Conservation (phyloP, 2,888 invertebrate genomes). For the Coleophora deauratella region DNA sequence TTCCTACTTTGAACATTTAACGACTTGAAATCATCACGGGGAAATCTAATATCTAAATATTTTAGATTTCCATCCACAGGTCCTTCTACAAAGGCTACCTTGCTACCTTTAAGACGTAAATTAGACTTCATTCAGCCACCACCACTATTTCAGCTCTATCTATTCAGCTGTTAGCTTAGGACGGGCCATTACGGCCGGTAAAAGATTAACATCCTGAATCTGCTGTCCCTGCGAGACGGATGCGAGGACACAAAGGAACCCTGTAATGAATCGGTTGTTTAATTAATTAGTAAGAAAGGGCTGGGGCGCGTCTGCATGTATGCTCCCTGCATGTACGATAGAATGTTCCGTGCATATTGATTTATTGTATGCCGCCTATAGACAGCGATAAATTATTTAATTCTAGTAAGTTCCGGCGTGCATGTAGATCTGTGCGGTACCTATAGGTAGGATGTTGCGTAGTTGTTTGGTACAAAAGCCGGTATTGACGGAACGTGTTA, state of each 20-base stretch:
- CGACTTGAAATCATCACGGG: too few species aligned
- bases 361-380: slow-evolving; percentile 62
- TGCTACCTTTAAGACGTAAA: too few species aligned
- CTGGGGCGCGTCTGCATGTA: slow-evolving; percentile 25
- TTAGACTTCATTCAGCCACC: too few species aligned
- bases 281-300: slow-evolving; percentile 80
- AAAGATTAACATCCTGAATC: slow-evolving; percentile 5
- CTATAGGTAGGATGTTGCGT: slow-evolving; percentile 5
- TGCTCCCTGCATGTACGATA: slow-evolving; percentile 39
- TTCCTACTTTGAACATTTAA: too few species aligned
- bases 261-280: slow-evolving; percentile 84
- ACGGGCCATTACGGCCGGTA: neutral
- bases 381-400: slow-evolving; percentile 68
- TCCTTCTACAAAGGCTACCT: too few species aligned
- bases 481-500: slow-evolving; percentile 5
- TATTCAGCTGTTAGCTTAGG: neutral
- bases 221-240: slow-evolving; percentile 62
- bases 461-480: neutral
- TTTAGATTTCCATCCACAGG: too few species aligned
- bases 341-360: slow-evolving; percentile 71
- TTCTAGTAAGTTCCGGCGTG: slow-evolving; percentile 60
- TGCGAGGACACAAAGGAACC: slow-evolving; percentile 70
- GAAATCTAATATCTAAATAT: too few species aligned
- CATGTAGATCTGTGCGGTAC: slow-evolving; percentile 25
- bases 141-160: too few species aligned